Conservation (phyloP, 1,140 invertebrate genomes). For the Pinna nobilis region DNA sequence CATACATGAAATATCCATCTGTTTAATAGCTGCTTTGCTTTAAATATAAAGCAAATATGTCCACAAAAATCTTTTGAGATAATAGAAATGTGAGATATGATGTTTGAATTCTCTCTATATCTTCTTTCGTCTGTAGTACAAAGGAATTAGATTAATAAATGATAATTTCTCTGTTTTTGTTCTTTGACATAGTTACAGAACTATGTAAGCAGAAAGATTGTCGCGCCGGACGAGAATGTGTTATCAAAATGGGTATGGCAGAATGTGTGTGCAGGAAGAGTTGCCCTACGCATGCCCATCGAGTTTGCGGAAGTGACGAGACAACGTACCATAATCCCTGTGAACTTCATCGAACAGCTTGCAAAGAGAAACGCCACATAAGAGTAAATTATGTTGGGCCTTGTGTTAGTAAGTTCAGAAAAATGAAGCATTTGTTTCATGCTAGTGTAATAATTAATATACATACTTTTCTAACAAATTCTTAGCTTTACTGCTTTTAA, state of each 20-base stretch:
- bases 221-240: conserved; percentile 20
- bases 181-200: neutral
- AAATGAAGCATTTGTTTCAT: neutral
- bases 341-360: conserved; percentile 18
- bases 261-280: conserved; percentile 8
- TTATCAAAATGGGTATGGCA: neutral
- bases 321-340: conserved; percentile 24
- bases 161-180: no score
- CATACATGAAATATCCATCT: no score
- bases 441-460: neutral
- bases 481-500: neutral
- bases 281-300: conserved; percentile 14
- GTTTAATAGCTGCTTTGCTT: no score
- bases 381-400: neutral
- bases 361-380: conserved; percentile 19
- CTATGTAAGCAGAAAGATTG: neutral
- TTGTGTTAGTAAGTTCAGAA: conserved; percentile 16
- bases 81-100: no score
- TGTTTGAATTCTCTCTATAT: no score
- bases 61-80: no score
- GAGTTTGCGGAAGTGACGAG: conserved; percentile 22
- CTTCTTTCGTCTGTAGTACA: no score
- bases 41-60: no score
- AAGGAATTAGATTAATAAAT: no score
- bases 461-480: neutral